A percentile compares a stretch with the other conserved stretches of the same genome.
These are phyloP conservation scores for Perdix hodgsoniae DNA, from an alignment of 2,797 vertebrate species.

Conservation along the genomic window DNA sequence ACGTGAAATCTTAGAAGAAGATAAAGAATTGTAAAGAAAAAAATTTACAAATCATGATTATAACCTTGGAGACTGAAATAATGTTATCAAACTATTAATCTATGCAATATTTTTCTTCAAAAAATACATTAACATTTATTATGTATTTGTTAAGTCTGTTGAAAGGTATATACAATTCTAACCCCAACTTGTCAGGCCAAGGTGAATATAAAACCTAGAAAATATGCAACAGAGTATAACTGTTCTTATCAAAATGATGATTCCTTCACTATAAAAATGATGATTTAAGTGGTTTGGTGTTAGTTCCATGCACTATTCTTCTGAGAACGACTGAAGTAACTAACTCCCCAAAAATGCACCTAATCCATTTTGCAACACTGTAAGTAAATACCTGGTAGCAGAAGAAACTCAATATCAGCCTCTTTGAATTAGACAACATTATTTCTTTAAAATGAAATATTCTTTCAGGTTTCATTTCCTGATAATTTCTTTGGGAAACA, in stretches of 20 bases:
- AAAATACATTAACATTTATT: background rate
- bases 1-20: background rate
- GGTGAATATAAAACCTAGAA: background rate
- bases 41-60: background rate
- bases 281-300: background rate
- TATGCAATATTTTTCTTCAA: background rate
- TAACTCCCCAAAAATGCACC: background rate
- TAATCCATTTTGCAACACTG: background rate
- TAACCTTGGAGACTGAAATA: background rate
- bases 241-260: background rate
- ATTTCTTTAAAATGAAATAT: background rate
- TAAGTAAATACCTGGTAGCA: background rate
- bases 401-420: background rate
- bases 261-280: background rate
- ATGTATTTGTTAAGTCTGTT: background rate
- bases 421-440: background rate
- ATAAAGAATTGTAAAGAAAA: background rate
- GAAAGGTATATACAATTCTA: background rate
- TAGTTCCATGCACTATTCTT: background rate
- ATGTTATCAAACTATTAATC: background rate
- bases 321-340: background rate
- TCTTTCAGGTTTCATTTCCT: background rate
- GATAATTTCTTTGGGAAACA: background rate
- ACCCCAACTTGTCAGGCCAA: background rate
- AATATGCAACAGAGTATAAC: rapidly evolving